These are phyloP conservation scores for Zeuzera pyrina DNA, from an alignment of 2,888 invertebrate species.

Conservation along the genomic window DNA sequence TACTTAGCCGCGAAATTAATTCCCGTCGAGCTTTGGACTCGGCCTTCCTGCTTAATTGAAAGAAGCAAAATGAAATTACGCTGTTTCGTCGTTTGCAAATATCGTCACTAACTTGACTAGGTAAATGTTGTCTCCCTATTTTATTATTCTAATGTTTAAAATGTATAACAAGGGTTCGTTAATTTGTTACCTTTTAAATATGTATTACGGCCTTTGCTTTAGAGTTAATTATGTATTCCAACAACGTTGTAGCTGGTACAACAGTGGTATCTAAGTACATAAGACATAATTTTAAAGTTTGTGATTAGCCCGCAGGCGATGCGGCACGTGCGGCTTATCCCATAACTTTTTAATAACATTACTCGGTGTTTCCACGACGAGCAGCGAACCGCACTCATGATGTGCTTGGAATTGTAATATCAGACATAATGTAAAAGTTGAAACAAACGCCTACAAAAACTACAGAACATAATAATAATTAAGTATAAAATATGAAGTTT, in stretches of 20 bases:
- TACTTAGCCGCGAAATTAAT: slow-evolving; percentile 68
- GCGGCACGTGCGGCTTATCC: slow-evolving; percentile 58
- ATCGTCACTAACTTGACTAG: background rate
- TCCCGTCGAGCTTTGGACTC: slow-evolving; percentile 43
- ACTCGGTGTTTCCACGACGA: slow-evolving; percentile 51
- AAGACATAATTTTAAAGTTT: slow-evolving; percentile 64
- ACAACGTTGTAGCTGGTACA: slow-evolving; percentile 21
- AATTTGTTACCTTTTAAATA: too few relatives aligned
- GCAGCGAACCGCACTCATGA: slow-evolving; percentile 49
- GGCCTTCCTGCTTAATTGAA: slow-evolving; percentile 52
- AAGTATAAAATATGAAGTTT: slow-evolving; percentile 5
- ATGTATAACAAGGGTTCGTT: background rate
- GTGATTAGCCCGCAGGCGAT: slow-evolving; percentile 45
- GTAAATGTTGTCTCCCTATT: background rate
- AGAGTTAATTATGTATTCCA: slow-evolving; percentile 20
- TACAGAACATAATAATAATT: background rate
- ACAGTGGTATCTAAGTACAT: slow-evolving; percentile 31
- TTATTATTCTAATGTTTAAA: background rate
- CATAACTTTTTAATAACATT: slow-evolving; percentile 71
- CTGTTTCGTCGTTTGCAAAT: slow-evolving; percentile 34
- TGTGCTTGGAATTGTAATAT: slow-evolving; percentile 50
- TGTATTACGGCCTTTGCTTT: too few relatives aligned
- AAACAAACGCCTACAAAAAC: slow-evolving; percentile 32
- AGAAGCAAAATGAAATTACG: slow-evolving; percentile 37
- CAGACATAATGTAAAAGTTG: slow-evolving; percentile 44